Evolutionary conservation across 2,113 vertebrate genomes (phyloP).

Genomic region (Megaleporinus macrocephalus): DNA sequence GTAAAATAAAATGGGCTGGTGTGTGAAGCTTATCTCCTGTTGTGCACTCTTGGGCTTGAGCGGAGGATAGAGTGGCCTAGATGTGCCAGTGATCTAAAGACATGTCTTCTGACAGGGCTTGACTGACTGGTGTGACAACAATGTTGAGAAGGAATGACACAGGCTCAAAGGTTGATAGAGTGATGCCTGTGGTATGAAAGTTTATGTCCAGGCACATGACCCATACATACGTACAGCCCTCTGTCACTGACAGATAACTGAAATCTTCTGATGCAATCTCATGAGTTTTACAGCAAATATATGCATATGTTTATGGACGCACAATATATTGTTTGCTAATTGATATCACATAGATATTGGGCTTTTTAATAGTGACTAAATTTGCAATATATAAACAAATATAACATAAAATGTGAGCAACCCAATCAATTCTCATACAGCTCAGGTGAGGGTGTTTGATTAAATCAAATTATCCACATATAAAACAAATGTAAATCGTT

Average conservation of each 20-base stretch:
- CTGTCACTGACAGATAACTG: constrained; percentile 33
- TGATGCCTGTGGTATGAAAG: constrained; percentile 38
- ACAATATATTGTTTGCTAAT: too few relatives aligned
- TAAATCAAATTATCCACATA: neutral
- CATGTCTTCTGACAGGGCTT: constrained; percentile 20
- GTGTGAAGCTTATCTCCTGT: constrained; percentile 30
- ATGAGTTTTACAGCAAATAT: neutral
- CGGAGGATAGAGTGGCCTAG: constrained; percentile 38
- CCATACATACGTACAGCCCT: constrained; percentile 9
- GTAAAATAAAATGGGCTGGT: neutral
- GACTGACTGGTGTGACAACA: constrained; percentile 48
- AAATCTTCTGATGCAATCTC: neutral
- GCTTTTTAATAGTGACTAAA: too few relatives aligned
- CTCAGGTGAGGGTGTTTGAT: too few relatives aligned
- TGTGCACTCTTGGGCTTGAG: constrained; percentile 18
- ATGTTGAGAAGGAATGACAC: constrained; percentile 42
- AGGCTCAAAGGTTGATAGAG: constrained; percentile 26
- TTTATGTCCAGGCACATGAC: constrained; percentile 10
- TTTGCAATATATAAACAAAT: too few relatives aligned
- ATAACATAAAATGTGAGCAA: too few relatives aligned
- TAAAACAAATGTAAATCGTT: neutral
- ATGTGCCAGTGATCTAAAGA: constrained; percentile 41
- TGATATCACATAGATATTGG: too few relatives aligned
- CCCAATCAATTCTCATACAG: too few relatives aligned
- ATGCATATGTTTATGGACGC: neutral